Percentiles rank a stretch among this genome's conserved stretches.
Evolutionary conservation across 2,113 vertebrate genomes (phyloP).

Genomic region (Chamaetylas fuelleborni): DNA sequence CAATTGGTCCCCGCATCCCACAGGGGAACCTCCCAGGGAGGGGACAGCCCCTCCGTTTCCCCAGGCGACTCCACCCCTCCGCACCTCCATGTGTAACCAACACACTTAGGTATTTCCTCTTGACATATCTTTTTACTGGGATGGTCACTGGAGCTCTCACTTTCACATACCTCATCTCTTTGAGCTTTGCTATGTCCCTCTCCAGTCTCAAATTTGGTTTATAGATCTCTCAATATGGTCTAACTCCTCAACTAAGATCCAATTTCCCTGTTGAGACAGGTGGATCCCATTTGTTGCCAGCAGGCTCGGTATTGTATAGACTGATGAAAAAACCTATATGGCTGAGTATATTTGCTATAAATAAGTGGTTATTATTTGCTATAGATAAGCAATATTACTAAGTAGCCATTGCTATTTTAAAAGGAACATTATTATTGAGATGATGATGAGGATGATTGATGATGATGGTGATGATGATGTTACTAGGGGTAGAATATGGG

Average conservation of each 20-base stretch:
- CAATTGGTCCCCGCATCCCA: no score
- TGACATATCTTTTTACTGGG: background rate
- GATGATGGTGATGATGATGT: no score
- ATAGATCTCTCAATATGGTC: background rate
- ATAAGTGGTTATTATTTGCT: background rate
- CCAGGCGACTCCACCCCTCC: no score
- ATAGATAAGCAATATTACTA: background rate
- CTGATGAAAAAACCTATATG: background rate
- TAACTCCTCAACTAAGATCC: no score
- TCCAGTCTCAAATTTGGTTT: background rate
- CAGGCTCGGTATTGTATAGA: background rate
- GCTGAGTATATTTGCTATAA: background rate
- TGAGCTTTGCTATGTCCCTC: background rate
- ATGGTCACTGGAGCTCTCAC: background rate
- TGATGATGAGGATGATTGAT: no score
- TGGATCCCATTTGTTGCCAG: background rate
- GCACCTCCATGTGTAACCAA: no score
- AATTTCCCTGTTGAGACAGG: background rate
- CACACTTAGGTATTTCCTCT: background rate
- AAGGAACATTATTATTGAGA: background rate
- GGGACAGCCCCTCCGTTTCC: no score
- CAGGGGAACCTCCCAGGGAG: no score
- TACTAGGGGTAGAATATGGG: background rate
- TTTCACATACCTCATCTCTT: background rate
- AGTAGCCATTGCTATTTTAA: background rate